These are phyloP conservation scores for Diuraphis noxia DNA, from an alignment of 1,140 invertebrate genomes.

Conservation along the genomic window DNA sequence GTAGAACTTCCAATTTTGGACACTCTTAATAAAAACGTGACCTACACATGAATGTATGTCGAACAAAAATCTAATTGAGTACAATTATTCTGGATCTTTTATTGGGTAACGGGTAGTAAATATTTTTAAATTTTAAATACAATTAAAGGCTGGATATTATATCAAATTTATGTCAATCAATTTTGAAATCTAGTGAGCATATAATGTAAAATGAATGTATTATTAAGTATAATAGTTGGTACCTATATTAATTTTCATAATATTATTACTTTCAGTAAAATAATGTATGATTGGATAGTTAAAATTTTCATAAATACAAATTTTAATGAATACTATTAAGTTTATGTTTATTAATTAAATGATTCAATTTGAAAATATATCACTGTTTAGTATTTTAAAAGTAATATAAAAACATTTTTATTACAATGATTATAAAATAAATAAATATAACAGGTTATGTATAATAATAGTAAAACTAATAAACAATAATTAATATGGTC, in stretches of 20 bases:
- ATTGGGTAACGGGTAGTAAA: not conserved
- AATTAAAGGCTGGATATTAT: too few relatives aligned
- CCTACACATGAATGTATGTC: not conserved
- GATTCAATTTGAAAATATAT: not conserved
- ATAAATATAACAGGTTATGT: too few relatives aligned
- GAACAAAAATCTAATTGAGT: not conserved
- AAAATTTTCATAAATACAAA: not conserved
- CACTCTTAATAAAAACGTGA: not conserved
- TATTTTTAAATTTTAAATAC: not conserved
- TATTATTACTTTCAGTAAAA: not conserved
- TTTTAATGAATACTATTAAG: too few relatives aligned
- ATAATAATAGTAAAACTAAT: too few relatives aligned
- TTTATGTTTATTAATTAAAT: not conserved
- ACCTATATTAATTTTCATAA: too few relatives aligned
- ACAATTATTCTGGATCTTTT: not conserved
- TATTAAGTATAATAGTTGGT: too few relatives aligned
- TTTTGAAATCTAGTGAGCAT: too few relatives aligned
- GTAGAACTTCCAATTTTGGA: not conserved
- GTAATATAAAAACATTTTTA: not conserved
- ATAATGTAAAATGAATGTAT: too few relatives aligned
- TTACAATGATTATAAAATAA: too few relatives aligned
- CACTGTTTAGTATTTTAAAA: too few relatives aligned
- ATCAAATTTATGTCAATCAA: too few relatives aligned
- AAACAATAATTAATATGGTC: too few relatives aligned
- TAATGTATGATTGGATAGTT: not conserved